Percentiles rank a stretch among this genome's conserved stretches.
phyloP scores from a whole-genome alignment of 1,140 invertebrate species.

The Zelostemma sp. region DNA sequence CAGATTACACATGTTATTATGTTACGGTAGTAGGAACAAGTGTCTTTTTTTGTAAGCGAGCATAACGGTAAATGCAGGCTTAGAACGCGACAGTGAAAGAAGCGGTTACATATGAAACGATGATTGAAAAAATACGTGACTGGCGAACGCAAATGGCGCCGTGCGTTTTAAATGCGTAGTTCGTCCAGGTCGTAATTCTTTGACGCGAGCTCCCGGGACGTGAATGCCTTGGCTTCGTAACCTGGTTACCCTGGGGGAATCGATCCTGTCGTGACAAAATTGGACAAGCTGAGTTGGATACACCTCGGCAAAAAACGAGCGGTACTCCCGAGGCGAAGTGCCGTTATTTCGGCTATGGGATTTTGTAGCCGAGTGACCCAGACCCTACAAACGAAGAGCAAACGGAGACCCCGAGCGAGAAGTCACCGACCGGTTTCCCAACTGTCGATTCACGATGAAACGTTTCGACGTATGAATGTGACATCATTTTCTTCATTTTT shows the following conservation, averaged over 20 bases:
- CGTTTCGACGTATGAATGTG: not conserved
- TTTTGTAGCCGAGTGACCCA: conserved; percentile 64
- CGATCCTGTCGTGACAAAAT: conserved; percentile 1
- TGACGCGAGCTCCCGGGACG: not conserved
- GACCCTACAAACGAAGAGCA: conserved; percentile 47
- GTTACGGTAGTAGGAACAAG: not conserved
- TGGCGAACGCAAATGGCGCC: not conserved
- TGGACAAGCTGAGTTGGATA: not conserved
- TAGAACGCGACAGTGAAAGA: not conserved
- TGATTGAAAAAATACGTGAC: conserved; percentile 3
- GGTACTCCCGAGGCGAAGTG: conserved; percentile 29
- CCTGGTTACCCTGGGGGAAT: not conserved
- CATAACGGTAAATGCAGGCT: not conserved
- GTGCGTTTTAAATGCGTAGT: not conserved
- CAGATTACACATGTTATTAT: not conserved
- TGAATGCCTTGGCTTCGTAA: not conserved
- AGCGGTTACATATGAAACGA: conserved; percentile 1
- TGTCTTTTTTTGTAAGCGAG: not conserved
- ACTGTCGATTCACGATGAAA: not conserved
- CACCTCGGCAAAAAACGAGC: conserved; percentile 7
- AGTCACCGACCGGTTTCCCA: conserved; percentile 30
- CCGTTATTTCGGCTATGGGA: conserved; percentile 60
- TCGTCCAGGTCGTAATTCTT: not conserved
- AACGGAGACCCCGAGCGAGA: conserved; percentile 28
- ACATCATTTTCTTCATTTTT: not conserved